Percentiles rank a stretch among this genome's conserved stretches.
Conservation (phyloP, 2,888 invertebrate species). For the Philereme vetulata region DNA sequence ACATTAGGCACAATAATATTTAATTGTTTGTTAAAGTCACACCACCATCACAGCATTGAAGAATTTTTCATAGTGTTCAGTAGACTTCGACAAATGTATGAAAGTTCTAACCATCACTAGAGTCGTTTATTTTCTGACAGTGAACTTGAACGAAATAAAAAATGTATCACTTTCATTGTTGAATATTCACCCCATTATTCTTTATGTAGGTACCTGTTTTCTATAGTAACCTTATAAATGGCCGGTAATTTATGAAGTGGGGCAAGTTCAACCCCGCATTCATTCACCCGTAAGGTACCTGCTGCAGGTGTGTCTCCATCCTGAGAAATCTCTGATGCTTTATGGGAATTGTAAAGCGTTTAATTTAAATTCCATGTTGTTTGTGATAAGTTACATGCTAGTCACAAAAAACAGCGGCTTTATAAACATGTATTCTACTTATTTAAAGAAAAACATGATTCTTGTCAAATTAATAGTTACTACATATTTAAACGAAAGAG, state of each 20-base stretch:
- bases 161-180: slow-evolving; percentile 11
- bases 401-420: no score
- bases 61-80: no score
- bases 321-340: slow-evolving; percentile 49
- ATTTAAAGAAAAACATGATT: no score
- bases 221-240: slow-evolving; percentile 38
- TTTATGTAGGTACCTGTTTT: slow-evolving; percentile 34
- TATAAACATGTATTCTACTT: no score
- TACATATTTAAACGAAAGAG: no score
- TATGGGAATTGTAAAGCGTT: slow-evolving; percentile 30
- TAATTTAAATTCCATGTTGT: slow-evolving; percentile 14
- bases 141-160: slow-evolving; percentile 4
- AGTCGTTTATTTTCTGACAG: neutral
- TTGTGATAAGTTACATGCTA: neutral
- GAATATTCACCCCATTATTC: slow-evolving; percentile 6
- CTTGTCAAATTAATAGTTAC: no score
- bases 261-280: slow-evolving; percentile 56
- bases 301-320: slow-evolving; percentile 51
- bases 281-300: slow-evolving; percentile 51
- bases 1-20: no score
- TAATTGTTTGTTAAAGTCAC: no score
- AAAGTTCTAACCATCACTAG: no score
- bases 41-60: no score
- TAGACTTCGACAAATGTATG: no score
- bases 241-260: slow-evolving; percentile 60